These are phyloP conservation scores for Rhagoletis zephyria DNA, from an alignment of 1,140 invertebrate genomes.

Conservation along the genomic window DNA sequence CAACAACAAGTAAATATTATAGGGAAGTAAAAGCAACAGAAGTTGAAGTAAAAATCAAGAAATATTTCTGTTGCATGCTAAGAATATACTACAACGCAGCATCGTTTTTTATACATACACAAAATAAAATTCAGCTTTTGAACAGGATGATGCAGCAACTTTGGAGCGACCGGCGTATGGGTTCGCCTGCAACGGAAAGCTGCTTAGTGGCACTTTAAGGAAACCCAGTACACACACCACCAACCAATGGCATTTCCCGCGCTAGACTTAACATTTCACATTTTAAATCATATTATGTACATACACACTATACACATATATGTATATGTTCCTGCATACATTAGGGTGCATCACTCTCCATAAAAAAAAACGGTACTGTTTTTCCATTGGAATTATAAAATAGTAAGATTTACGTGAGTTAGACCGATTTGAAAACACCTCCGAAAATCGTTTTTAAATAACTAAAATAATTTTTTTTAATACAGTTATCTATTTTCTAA, in stretches of 20 bases:
- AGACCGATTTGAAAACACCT: too few species aligned
- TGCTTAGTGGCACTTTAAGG: conserved; percentile 41
- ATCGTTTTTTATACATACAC: not conserved
- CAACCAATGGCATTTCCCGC: not conserved
- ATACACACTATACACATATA: not conserved
- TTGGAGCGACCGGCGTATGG: not conserved
- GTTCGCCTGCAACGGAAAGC: conserved; percentile 18
- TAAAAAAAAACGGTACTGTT: too few species aligned
- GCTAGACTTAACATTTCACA: conserved; percentile 48
- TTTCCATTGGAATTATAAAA: too few species aligned
- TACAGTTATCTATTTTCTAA: too few species aligned
- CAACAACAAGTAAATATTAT: not conserved
- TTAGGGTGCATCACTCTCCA: too few species aligned
- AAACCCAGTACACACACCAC: not conserved
- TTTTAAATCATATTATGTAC: not conserved
- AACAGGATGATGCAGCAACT: conserved; percentile 45
- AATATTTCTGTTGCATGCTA: not conserved
- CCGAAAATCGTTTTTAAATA: too few species aligned
- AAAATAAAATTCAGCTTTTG: not conserved
- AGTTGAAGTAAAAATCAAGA: too few species aligned
- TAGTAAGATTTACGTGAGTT: too few species aligned
- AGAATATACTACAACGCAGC: not conserved
- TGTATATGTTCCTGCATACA: not conserved
- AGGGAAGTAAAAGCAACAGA: too few species aligned
- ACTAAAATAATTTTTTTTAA: too few species aligned